Percentiles rank a stretch among this genome's conserved stretches.
Conservation (phyloP, 2,113 vertebrate genomes). For the Myrmecobius fasciatus region DNA sequence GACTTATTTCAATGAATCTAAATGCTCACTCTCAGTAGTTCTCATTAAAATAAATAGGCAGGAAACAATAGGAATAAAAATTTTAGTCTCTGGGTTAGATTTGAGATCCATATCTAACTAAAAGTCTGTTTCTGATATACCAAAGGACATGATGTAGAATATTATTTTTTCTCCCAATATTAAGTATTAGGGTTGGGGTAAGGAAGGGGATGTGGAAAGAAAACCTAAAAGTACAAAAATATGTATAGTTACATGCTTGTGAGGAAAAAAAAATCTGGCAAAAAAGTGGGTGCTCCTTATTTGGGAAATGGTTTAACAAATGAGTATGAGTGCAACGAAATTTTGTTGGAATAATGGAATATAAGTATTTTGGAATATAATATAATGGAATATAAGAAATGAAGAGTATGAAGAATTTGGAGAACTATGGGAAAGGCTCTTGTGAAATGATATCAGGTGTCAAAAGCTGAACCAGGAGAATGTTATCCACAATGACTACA, state of each 20-base stretch:
- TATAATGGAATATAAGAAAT: too few relatives aligned
- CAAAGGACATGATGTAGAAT: background rate
- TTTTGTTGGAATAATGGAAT: background rate
- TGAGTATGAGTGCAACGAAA: background rate
- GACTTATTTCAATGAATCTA: slow-evolving; percentile 29
- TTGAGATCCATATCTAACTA: background rate
- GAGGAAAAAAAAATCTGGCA: background rate
- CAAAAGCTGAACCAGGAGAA: background rate
- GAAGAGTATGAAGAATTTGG: background rate
- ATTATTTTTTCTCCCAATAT: background rate
- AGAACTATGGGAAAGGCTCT: background rate
- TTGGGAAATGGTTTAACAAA: background rate
- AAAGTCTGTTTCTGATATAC: background rate
- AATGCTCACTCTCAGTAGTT: background rate
- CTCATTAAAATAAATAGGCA: slow-evolving; percentile 25
- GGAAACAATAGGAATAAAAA: background rate
- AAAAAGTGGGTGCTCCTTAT: background rate
- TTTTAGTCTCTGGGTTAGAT: background rate
- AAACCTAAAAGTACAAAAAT: background rate
- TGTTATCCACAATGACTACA: background rate
- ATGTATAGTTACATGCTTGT: background rate
- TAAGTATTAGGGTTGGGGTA: background rate
- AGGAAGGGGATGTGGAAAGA: background rate
- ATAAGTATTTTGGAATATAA: too few relatives aligned
- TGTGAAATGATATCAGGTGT: background rate